Conservation (phyloP, 2,888 invertebrate genomes). For the Pseudococcus jackbeardsleyi region DNA sequence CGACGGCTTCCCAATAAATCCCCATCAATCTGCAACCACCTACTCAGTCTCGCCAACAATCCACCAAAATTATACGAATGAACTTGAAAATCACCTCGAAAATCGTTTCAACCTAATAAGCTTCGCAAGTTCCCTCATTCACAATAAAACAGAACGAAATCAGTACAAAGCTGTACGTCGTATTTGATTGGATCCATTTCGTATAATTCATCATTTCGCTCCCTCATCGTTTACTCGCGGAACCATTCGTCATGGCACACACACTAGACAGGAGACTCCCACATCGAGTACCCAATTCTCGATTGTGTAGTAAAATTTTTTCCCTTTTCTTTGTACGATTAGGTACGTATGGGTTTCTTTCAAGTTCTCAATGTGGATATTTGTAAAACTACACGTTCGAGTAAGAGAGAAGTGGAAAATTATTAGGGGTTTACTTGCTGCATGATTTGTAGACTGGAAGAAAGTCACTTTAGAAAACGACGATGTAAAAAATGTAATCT, state of each 20-base stretch:
- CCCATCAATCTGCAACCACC: background rate
- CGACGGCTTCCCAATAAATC: background rate
- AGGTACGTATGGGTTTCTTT: background rate
- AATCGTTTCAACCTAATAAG: background rate
- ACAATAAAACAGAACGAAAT: background rate
- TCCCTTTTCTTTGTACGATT: background rate
- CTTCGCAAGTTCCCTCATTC: background rate
- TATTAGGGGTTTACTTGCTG: background rate
- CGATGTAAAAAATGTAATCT: background rate
- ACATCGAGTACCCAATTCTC: constrained; percentile 9
- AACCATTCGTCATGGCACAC: background rate
- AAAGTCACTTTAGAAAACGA: background rate
- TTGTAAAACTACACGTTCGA: background rate
- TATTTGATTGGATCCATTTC: constrained; percentile 35
- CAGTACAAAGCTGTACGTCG: background rate
- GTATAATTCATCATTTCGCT: constrained; percentile 13
- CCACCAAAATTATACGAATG: background rate
- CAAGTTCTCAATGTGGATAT: background rate
- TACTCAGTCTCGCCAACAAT: background rate
- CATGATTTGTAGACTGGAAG: constrained; percentile 5
- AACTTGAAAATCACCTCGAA: background rate
- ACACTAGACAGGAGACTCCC: background rate
- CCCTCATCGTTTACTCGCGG: background rate
- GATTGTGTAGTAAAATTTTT: constrained; percentile 33
- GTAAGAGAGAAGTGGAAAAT: background rate